Evolutionary conservation across 2,888 invertebrate genomes (phyloP), one percentile per base, ranked within the genome.

Genomic region (Rhorus exstirpatorius): DNA sequence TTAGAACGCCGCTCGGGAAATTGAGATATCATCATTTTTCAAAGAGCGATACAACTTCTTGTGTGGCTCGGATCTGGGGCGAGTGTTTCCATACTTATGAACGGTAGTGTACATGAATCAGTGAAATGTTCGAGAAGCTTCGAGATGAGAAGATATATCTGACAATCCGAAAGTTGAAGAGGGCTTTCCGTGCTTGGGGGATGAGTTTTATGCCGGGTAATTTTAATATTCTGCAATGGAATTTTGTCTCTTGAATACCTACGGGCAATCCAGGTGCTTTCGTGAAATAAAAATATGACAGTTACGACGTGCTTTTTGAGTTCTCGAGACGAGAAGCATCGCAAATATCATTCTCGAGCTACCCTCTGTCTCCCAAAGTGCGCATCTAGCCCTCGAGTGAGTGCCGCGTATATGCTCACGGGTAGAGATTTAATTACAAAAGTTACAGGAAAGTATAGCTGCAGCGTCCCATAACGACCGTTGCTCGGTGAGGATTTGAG

Each of bases 401-500:
- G 12, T 24, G 38, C 35, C 17, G 38, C 38, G 61, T 61, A 49
- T 19, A 6, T 38, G n/a, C 3, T n/a, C 14, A n/a, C 58, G 44
- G 24, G 24, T 31, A 19, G 65, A 81, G 83, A 87, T 87, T 87
- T 87, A 87, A 87, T 87, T 87, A 86, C 87, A 82, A 85, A 87
- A 87, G 87, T 87, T 87, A 86, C 82, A 86, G 83, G 86, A 72
- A 87, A 87, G 86, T n/a, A n/a, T 85, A 81, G 84, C 75, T 71
- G 70, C 74, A 49, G 74, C 79, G 26, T 75, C 72, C 68, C 75
- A 65, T 75, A 68, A 70, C 60, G 76, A 77, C 26, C 61, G 71
- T 68, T 49, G 67, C 83, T 65, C 77, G n/a, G 49, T 53, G 68
- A 70, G 72, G 78, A 78, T 78, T 82, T 58, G 55, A 74, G 63